A percentile compares a stretch with the other conserved stretches of the same genome.
Evolutionary conservation across 2,797 vertebrate genomes (phyloP).

Genomic region (Eremophila alpestris): DNA sequence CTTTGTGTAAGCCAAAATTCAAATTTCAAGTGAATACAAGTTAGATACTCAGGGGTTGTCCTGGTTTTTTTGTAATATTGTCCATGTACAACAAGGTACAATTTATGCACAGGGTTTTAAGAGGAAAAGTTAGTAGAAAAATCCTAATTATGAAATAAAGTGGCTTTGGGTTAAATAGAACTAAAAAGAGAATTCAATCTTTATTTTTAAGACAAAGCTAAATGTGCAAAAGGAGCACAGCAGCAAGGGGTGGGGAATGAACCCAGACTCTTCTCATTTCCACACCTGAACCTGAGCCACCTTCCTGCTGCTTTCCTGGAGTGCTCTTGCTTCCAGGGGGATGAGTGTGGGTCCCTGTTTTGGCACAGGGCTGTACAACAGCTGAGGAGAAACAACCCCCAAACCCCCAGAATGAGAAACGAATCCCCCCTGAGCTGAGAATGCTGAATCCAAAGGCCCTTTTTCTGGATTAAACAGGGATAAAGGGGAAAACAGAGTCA

Average conservation of each 20-base stretch:
- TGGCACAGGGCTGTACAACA: not conserved
- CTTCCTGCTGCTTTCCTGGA: not conserved
- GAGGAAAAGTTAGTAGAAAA: not conserved
- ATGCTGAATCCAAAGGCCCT: not conserved
- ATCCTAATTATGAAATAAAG: not conserved
- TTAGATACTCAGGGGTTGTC: not conserved
- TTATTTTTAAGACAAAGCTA: not conserved
- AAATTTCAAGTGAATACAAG: not conserved
- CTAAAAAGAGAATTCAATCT: not conserved
- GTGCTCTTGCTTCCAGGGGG: not conserved
- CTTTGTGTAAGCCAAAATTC: not conserved
- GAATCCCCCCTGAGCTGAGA: not conserved
- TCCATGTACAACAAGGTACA: not conserved
- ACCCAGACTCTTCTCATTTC: not conserved
- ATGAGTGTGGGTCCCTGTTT: fast-evolving
- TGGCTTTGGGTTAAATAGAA: not conserved
- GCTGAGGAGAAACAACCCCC: not conserved
- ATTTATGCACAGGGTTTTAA: not conserved
- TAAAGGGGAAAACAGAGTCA: not conserved
- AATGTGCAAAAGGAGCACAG: not conserved
- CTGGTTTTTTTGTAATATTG: not conserved
- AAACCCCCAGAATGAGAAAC: not conserved
- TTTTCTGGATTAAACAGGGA: not conserved
- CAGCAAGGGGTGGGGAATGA: not conserved
- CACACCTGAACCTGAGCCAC: not conserved